Conservation (phyloP, 2,113 vertebrate species). For the Gymnobelideus leadbeateri region DNA sequence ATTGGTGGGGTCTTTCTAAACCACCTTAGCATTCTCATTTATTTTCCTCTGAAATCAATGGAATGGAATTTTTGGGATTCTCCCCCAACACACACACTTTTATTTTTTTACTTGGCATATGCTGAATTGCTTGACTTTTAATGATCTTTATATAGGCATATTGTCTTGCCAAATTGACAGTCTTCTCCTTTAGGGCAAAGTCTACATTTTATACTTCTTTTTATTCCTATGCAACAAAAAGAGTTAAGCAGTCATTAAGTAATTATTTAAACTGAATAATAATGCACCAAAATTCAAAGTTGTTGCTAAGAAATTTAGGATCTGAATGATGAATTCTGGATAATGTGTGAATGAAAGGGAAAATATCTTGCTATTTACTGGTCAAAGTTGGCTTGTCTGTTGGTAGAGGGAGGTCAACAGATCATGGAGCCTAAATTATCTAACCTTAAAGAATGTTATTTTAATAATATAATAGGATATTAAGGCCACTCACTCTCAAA, state of each 20-base stretch:
- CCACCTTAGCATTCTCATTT: background rate
- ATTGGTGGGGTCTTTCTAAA: background rate
- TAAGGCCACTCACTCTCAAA: background rate
- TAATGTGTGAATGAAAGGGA: background rate
- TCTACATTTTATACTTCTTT: background rate
- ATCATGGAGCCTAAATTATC: background rate
- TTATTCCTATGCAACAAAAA: background rate
- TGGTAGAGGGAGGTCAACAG: background rate
- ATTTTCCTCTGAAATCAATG: background rate
- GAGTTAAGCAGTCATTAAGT: background rate
- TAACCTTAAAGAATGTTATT: background rate
- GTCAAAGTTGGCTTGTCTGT: background rate
- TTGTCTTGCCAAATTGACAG: background rate
- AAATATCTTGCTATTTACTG: background rate
- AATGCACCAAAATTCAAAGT: background rate
- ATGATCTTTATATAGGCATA: background rate
- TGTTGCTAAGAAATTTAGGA: background rate
- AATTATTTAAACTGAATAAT: background rate
- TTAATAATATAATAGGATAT: background rate
- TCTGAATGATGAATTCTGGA: background rate
- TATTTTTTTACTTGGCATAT: background rate
- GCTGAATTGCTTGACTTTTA: background rate
- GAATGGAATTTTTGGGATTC: background rate
- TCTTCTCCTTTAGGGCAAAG: background rate
- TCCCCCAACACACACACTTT: background rate